Percentiles rank a stretch among this genome's conserved stretches.
Conservation (phyloP, 2,113 vertebrate species). For the Dicrurus megarhynchus region DNA sequence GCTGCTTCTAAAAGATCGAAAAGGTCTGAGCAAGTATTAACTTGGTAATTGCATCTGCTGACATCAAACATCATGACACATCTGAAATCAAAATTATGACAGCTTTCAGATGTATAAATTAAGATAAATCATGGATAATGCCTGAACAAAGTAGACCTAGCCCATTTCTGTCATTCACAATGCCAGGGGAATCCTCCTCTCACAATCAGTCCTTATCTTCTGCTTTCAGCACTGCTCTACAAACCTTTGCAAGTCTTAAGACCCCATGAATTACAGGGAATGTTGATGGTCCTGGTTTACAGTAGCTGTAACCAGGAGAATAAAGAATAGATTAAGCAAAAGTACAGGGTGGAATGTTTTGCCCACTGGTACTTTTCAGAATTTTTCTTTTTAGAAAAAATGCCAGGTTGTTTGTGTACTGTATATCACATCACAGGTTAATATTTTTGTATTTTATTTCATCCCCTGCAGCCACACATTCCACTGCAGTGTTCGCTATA, state of each 20-base stretch:
- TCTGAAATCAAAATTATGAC: background rate
- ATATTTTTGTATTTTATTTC: conserved; percentile 14
- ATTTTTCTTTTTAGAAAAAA: background rate
- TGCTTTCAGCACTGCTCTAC: background rate
- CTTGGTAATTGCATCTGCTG: background rate
- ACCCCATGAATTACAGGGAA: background rate
- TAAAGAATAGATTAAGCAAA: background rate
- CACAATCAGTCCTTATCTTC: background rate
- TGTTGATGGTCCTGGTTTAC: background rate
- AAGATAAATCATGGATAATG: background rate
- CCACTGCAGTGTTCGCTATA: background rate
- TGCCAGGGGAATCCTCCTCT: background rate
- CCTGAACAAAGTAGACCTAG: background rate
- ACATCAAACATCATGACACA: background rate
- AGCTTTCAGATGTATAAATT: background rate
- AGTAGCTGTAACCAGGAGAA: background rate
- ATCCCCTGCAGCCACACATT: conserved; percentile 64
- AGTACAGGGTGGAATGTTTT: background rate
- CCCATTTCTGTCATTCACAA: background rate
- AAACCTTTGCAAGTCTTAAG: background rate
- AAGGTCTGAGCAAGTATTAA: background rate
- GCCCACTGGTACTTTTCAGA: background rate
- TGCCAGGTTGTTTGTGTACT: background rate
- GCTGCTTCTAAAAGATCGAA: background rate
- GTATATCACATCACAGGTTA: background rate